phyloP scores from a whole-genome alignment of 2,797 vertebrate species.

The Sciurus carolinensis region DNA sequence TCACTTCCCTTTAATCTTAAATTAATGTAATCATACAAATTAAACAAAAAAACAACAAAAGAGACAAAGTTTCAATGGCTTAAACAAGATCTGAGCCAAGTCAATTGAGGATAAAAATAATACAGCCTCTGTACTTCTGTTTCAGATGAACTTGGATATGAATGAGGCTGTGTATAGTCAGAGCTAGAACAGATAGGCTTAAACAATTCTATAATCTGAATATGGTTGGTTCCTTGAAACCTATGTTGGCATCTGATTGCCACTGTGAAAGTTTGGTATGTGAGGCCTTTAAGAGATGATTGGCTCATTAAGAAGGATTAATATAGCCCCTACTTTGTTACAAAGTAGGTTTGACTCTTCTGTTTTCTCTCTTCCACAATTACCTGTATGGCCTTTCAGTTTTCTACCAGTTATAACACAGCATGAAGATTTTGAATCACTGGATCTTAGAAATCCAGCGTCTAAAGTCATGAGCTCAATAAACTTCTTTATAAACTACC shows the following conservation, averaged over 20 bases:
- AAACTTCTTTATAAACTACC: not conserved
- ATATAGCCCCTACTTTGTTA: not conserved
- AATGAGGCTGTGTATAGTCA: not conserved
- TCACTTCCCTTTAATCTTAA: conserved; percentile 60
- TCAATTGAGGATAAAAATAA: not conserved
- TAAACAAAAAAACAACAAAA: not conserved
- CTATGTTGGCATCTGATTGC: not conserved
- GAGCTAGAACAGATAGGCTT: not conserved
- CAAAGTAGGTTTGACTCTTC: not conserved
- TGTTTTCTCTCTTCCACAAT: not conserved
- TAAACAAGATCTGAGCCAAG: conserved; percentile 35
- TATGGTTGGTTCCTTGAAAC: not conserved
- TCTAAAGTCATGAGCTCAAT: not conserved
- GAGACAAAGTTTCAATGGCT: not conserved
- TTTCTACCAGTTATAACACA: not conserved
- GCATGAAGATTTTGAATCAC: not conserved
- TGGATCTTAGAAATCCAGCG: not conserved
- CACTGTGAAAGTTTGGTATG: no score
- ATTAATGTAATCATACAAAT: conserved; percentile 39
- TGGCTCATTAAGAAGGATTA: not conserved
- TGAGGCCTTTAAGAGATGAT: not conserved
- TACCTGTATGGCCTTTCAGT: no score
- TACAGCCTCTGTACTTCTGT: not conserved
- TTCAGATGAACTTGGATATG: not conserved
- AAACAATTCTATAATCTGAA: not conserved